Percentiles rank a stretch among this genome's conserved stretches.
phyloP scores from a whole-genome alignment of 2,888 invertebrate species.

The Lottia gigantea region DNA sequence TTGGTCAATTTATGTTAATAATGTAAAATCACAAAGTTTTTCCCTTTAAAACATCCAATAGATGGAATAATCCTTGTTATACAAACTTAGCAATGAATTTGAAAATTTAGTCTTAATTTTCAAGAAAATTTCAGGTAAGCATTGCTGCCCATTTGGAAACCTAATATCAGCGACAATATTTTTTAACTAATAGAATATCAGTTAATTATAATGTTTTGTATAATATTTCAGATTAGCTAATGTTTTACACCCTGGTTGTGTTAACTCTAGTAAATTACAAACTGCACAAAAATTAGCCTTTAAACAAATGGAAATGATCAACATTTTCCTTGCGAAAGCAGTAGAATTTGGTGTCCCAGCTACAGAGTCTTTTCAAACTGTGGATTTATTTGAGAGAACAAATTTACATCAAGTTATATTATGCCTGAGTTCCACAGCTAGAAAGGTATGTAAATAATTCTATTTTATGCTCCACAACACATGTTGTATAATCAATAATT shows the following conservation, averaged over 20 bases:
- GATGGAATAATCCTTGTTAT: no score
- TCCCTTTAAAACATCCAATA: no score
- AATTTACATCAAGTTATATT: conserved; percentile 96
- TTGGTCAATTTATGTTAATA: no score
- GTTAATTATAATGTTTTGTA: no score
- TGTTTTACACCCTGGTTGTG: conserved; percentile 79
- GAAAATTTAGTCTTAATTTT: no score
- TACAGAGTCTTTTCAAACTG: conserved; percentile 96
- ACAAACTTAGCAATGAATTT: no score
- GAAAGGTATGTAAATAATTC: conserved; percentile 25
- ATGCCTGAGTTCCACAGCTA: conserved; percentile 90
- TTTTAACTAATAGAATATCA: no score
- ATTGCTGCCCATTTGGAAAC: no score
- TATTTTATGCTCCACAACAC: neutral
- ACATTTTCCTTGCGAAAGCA: conserved; percentile 89
- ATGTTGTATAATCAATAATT: neutral
- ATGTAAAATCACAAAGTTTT: no score
- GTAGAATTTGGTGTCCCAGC: conserved; percentile 89
- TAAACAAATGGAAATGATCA: conserved; percentile 90
- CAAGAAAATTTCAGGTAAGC: no score
- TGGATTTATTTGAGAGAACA: conserved; percentile 95
- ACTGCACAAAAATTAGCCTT: conserved; percentile 72
- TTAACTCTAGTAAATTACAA: conserved; percentile 25
- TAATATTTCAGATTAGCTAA: conserved; percentile 79
- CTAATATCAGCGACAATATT: no score